Base-by-base conservation (phyloP, 2,888 invertebrate species). In the Nasonia oneida region DNA sequence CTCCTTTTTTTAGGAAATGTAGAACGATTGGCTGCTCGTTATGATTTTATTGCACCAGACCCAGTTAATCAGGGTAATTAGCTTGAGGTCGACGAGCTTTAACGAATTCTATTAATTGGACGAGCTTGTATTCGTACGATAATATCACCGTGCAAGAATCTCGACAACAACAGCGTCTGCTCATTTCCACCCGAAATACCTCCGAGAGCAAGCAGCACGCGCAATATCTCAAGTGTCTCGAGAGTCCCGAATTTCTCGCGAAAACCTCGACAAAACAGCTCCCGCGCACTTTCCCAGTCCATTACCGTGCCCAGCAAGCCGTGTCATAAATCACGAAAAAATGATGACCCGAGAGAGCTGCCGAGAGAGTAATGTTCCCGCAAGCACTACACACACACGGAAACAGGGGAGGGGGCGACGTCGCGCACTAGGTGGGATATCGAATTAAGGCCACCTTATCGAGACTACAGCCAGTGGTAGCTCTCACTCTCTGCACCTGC, bases 371-470 rank as follows among this genome's bases (percentile, higher is more conserved):
- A 67, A 67, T 67, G 67, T n/a, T 67, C 8, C 33, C 42, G 37
- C 37, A 10, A 42, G 73, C 73, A 14, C 47, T 47, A 23, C 23
- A 73, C 73, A 73, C 42, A 47, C 47, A 23, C 47, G 73, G 73
- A 73, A 73, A 37, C 2, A n/a, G 42, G 71, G 71, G 3, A 29
- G 12, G 70, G 18, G 71, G n/a, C 37, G 6, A 37, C 73, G 23
- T 42, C 73, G n/a, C 73, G n/a, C 73, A n/a, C 42, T 73, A 47
- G 73, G 82, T 70, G 42, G 70, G 53, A 50, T 15, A 87, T 85
- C 75, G 76, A 88, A 87, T 88, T 88, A 87, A 87, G 83, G 75
- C 73, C 75, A 78, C 71, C 87, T 87, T 88, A 88, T 85, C 87
- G 83, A 84, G 83, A 64, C 74, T 33, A 39, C 50, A 39, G 84